Evolutionary conservation across 2,113 vertebrate genomes (phyloP).

Genomic region (Hystrix brachyura): DNA sequence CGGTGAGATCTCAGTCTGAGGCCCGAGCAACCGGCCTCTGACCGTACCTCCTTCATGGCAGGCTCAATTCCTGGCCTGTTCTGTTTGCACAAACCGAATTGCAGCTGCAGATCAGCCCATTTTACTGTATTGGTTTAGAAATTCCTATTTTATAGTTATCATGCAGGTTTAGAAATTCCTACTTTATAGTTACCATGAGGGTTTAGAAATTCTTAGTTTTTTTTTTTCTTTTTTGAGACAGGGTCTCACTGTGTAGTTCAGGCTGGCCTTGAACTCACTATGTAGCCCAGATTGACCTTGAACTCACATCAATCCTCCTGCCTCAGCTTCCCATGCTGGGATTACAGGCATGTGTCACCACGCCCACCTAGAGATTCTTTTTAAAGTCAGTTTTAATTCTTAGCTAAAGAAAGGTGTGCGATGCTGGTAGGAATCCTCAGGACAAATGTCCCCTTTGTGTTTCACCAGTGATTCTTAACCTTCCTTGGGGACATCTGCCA

Average conservation of each 20-base stretch:
- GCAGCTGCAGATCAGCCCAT: background rate
- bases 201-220: slow-evolving; percentile 12
- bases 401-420: background rate
- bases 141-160: background rate
- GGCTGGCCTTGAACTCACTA: background rate
- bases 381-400: slow-evolving; percentile 61
- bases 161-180: background rate
- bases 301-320: background rate
- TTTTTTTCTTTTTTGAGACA: background rate
- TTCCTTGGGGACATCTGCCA: background rate
- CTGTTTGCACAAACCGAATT: background rate
- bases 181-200: too few species aligned
- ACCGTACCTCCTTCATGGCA: background rate
- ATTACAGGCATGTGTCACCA: background rate
- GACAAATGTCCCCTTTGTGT: background rate
- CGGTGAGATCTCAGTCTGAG: slow-evolving; percentile 24
- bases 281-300: background rate
- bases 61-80: background rate
- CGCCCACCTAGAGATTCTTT: background rate
- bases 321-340: background rate
- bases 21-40: background rate
- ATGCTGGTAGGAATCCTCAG: background rate
- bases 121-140: background rate
- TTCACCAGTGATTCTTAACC: background rate
- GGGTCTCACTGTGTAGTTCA: background rate